Evolutionary conservation across 2,113 vertebrate genomes (phyloP).

Genomic region (Sminthopsis crassicaudata): DNA sequence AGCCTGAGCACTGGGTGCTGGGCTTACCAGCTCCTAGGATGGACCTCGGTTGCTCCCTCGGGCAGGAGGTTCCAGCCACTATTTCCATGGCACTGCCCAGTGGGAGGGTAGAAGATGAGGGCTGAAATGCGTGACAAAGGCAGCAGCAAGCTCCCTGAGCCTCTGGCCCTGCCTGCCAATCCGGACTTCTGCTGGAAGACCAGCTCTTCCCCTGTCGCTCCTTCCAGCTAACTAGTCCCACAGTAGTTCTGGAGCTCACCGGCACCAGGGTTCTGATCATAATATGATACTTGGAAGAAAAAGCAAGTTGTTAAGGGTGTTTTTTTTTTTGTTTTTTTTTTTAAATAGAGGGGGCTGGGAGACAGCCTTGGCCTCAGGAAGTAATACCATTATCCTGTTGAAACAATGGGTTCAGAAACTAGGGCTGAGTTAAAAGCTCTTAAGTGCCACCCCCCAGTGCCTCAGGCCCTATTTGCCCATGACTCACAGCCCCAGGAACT

Average conservation of each 20-base stretch:
- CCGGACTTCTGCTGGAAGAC: neutral
- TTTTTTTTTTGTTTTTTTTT: neutral
- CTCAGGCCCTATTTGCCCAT: conserved; percentile 66
- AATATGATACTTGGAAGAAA: conserved; percentile 83
- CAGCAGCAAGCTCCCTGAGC: neutral
- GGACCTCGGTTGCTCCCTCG: neutral
- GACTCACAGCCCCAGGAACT: conserved; percentile 73
- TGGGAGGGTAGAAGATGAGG: neutral
- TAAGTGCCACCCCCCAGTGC: conserved; percentile 66
- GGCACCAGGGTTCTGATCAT: conserved; percentile 73
- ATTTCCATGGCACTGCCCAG: neutral
- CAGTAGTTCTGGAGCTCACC: conserved; percentile 65
- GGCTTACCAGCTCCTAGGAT: neutral
- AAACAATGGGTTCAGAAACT: conserved; percentile 81
- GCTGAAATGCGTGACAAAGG: neutral
- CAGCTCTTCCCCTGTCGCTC: neutral
- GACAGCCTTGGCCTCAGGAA: conserved; percentile 75
- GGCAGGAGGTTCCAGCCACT: neutral
- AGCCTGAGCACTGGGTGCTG: neutral
- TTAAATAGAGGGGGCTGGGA: conserved; percentile 69
- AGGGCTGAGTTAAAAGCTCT: conserved; percentile 79
- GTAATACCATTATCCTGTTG: conserved; percentile 80
- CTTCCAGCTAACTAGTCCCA: neutral
- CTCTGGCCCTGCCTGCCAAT: neutral
- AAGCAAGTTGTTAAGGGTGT: conserved; percentile 61